phyloP scores from a whole-genome alignment of 2,797 vertebrate species.

The Rhodeus uyekii region DNA sequence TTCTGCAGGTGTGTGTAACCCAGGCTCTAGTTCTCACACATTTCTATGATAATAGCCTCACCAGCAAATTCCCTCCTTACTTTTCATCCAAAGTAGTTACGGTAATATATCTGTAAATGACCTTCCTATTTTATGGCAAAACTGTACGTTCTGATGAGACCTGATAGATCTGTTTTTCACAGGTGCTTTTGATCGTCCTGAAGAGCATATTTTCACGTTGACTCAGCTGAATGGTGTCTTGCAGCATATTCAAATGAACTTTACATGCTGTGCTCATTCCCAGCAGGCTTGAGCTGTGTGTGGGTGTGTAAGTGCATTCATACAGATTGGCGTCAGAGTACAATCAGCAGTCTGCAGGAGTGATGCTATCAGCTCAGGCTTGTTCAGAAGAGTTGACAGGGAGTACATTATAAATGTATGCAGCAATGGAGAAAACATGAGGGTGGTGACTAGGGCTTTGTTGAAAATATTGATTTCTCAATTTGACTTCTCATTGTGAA shows the following conservation, averaged over 20 bases:
- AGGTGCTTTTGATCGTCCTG: not conserved
- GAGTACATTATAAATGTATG: not conserved
- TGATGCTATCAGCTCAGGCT: not conserved
- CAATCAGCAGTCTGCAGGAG: conserved; percentile 24
- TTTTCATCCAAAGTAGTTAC: no score
- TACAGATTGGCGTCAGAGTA: conserved; percentile 10
- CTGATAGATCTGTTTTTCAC: not conserved
- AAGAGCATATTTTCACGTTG: not conserved
- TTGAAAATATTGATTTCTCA: not conserved
- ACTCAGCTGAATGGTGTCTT: not conserved
- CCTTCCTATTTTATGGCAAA: not conserved
- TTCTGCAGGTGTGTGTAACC: no score
- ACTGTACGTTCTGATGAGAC: not conserved
- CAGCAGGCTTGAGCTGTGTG: conserved; percentile 12
- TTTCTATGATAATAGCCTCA: no score
- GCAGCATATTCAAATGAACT: not conserved
- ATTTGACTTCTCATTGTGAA: no score
- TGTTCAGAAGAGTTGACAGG: conserved; percentile 2
- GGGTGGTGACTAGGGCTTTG: not conserved
- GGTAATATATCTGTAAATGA: not conserved
- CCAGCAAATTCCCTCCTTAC: no score
- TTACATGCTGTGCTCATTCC: conserved; percentile 11
- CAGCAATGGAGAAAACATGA: not conserved
- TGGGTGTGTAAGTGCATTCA: conserved; percentile 32
- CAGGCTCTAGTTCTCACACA: no score